These are phyloP conservation scores for Platysteira castanea DNA, from an alignment of 2,113 vertebrate species.

Conservation along the genomic window DNA sequence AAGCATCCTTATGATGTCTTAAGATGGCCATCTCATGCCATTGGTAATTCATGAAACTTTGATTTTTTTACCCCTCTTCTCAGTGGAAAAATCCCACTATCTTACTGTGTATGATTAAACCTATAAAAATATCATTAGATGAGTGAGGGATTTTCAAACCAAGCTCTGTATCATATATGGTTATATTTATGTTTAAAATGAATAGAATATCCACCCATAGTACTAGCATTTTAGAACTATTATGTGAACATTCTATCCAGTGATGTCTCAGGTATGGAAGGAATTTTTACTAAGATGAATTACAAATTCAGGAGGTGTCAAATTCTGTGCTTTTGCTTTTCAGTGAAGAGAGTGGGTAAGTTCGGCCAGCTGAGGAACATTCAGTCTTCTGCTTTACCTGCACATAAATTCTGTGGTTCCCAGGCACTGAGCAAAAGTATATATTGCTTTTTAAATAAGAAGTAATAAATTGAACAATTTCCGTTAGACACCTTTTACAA, in stretches of 20 bases:
- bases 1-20: neutral
- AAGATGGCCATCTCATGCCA: neutral
- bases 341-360: neutral
- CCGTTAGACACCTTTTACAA: neutral
- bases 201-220: neutral
- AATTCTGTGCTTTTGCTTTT: neutral
- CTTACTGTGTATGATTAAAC: neutral
- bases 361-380: neutral
- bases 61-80: neutral
- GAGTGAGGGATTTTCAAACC: neutral
- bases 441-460: neutral
- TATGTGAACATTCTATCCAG: neutral
- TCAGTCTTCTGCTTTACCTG: neutral
- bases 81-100: neutral
- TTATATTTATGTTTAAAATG: neutral
- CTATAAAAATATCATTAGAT: neutral
- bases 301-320: neutral
- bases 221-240: neutral
- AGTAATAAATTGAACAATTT: constrained; percentile 4
- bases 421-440: neutral
- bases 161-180: neutral
- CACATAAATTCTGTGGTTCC: neutral
- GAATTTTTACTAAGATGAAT: neutral
- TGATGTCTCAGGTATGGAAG: neutral
- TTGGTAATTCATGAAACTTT: neutral